Conservation (phyloP, 2,888 invertebrate species). For the Clanis bilineata region DNA sequence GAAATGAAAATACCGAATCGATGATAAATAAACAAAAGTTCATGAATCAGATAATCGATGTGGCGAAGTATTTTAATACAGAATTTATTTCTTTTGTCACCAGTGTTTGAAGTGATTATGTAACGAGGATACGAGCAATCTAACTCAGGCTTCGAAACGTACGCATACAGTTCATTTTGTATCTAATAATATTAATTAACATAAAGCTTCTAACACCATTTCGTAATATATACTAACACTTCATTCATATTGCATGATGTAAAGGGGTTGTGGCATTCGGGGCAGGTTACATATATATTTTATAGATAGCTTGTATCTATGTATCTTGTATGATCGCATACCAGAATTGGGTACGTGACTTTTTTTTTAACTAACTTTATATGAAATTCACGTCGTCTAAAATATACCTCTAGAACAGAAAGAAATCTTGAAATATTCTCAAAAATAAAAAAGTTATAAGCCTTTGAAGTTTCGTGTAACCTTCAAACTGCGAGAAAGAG, state of each 20-base stretch:
- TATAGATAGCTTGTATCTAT: too few relatives aligned
- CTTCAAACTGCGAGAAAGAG: too few relatives aligned
- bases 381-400: too few relatives aligned
- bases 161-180: constrained; percentile 70
- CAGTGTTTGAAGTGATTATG: constrained; percentile 73
- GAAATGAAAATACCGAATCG: not conserved
- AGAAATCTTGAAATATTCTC: too few relatives aligned
- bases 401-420: too few relatives aligned
- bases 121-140: constrained; percentile 68
- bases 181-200: constrained; percentile 39
- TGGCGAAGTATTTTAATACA: not conserved
- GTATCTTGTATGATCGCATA: too few relatives aligned
- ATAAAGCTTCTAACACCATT: not conserved
- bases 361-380: too few relatives aligned
- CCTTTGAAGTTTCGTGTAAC: too few relatives aligned
- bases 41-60: too few relatives aligned
- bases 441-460: too few relatives aligned
- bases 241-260: constrained; percentile 5
- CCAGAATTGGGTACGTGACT: too few relatives aligned
- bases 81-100: constrained; percentile 58
- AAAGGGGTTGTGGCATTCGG: not conserved
- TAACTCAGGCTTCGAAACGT: constrained; percentile 73
- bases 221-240: constrained; percentile 1
- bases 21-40: not conserved
- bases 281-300: not conserved